phyloP scores from a whole-genome alignment of 2,113 vertebrate species.

The Taxidea taxus region DNA sequence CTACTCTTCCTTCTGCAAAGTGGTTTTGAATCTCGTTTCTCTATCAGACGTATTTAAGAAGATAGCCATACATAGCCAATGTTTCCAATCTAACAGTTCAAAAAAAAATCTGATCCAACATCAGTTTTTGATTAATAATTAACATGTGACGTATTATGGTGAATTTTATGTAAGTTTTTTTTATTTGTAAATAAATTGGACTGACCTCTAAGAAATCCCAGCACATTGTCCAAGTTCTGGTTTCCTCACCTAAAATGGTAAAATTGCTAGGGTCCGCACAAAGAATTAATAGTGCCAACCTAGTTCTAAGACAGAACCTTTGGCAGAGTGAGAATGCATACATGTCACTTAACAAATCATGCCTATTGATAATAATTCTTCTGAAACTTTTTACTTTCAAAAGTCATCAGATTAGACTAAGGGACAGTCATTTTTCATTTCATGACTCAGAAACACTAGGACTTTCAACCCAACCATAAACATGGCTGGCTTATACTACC shows the following conservation, averaged over 20 bases:
- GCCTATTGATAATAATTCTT: background rate
- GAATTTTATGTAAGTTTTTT: slow-evolving; percentile 54
- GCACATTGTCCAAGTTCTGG: background rate
- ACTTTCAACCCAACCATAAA: background rate
- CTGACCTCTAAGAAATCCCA: slow-evolving; percentile 51
- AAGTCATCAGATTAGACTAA: background rate
- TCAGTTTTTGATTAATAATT: slow-evolving; percentile 9
- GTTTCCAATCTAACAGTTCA: background rate
- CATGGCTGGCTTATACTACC: background rate
- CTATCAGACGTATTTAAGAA: background rate
- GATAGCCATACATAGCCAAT: background rate
- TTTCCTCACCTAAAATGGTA: slow-evolving; percentile 23
- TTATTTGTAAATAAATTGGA: slow-evolving; percentile 35
- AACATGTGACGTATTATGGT: background rate
- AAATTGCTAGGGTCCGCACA: background rate
- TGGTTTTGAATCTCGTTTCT: background rate
- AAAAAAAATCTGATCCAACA: background rate
- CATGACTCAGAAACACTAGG: background rate
- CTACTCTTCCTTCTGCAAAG: background rate
- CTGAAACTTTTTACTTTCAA: background rate
- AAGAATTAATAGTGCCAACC: background rate
- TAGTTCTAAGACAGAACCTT: background rate
- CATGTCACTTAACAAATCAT: background rate
- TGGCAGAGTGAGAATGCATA: background rate
- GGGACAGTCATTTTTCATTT: background rate